Percentiles rank a stretch among this genome's conserved stretches.
Conservation (phyloP, 2,888 invertebrate species). For the Gymnocheta viridis region DNA sequence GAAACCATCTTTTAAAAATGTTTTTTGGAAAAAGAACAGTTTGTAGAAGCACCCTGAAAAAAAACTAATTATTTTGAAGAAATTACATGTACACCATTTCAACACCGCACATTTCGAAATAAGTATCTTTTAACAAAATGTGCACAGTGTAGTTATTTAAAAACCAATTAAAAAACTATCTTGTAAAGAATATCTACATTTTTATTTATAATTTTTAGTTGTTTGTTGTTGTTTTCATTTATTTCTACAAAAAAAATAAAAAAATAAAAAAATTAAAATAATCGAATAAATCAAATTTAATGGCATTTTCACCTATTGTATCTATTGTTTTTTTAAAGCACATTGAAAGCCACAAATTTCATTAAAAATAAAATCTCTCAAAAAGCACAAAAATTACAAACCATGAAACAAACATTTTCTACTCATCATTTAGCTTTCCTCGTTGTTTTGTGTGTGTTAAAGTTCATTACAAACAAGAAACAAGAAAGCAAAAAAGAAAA, state of each 20-base stretch:
- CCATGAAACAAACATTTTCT: constrained; percentile 63
- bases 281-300: constrained; percentile 35
- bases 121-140: neutral
- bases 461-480: constrained; percentile 36
- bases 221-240: constrained; percentile 45
- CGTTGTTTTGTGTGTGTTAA: constrained; percentile 43
- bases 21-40: no score
- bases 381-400: constrained; percentile 38
- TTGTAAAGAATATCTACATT: neutral
- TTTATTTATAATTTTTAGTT: neutral
- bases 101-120: neutral
- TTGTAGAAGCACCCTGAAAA: no score
- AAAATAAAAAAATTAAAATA: neutral
- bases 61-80: no score
- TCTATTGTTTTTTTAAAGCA: constrained; percentile 1
- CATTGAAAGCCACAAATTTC: constrained; percentile 18
- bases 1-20: no score
- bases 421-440: constrained; percentile 47
- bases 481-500: no score
- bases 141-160: constrained; percentile 4
- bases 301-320: constrained; percentile 45
- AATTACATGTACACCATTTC: no score
- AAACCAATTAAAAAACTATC: neutral
- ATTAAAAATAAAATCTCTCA: constrained; percentile 2
- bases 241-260: no score